These are phyloP conservation scores for Oxygymnocypris stewartii DNA, from an alignment of 2,113 vertebrate species.

Conservation along the genomic window DNA sequence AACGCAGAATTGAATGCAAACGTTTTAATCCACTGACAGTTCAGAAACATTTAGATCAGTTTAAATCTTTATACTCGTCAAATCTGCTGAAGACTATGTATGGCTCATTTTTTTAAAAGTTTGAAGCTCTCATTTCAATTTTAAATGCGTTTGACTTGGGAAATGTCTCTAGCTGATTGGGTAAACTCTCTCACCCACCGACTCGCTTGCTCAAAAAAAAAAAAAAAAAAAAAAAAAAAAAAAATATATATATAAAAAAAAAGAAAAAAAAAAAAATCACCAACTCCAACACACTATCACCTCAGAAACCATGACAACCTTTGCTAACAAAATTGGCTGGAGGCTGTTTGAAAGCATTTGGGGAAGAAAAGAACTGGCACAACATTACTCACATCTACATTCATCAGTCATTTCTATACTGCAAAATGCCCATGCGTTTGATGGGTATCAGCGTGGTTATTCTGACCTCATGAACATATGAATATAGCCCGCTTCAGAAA, in stretches of 20 bases:
- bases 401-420: background rate
- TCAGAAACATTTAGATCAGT: background rate
- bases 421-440: background rate
- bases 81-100: background rate
- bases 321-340: constrained; percentile 33
- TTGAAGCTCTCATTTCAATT: constrained; percentile 31
- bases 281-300: constrained; percentile 20
- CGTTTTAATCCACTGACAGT: background rate
- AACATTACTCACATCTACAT: background rate
- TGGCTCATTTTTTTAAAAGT: constrained; percentile 4
- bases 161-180: constrained; percentile 8
- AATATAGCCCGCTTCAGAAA: background rate
- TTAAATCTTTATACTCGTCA: background rate
- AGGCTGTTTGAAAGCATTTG: constrained; percentile 24
- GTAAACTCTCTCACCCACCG: constrained; percentile 23
- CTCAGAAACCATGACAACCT: constrained; percentile 39
- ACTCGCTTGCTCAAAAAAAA: background rate
- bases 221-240: background rate
- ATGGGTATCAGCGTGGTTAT: background rate
- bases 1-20: background rate
- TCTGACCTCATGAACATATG: constrained; percentile 1
- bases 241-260: no score
- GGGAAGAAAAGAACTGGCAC: background rate
- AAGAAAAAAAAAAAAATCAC: no score
- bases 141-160: constrained; percentile 7